Evolutionary conservation across 2,888 invertebrate species (phyloP), one percentile per base, ranked within the genome.

Genomic region (Listrodromus nycthemerus): DNA sequence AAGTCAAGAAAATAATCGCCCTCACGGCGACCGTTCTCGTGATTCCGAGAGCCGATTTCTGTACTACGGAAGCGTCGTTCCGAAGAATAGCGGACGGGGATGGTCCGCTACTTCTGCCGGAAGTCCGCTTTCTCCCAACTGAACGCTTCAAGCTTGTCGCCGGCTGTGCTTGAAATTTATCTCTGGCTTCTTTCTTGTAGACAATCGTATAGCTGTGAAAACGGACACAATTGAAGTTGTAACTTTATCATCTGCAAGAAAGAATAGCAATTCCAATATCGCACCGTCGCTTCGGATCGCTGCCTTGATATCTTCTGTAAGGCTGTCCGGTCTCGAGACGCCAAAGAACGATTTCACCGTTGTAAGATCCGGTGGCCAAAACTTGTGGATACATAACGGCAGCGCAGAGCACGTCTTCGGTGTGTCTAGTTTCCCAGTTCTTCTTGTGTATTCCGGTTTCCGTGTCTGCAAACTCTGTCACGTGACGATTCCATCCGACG

Each of bases 281-380:
- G 27, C 16, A 91, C 91, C 93, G 94, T 48, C 89, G 84, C 10
- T 83, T 90, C n/a, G 94, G 94, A 82, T 93, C 89, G 78, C 91
- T 89, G 0, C 94, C 94, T 83, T 89, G 88, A 69, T 90, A 91
- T 75, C 87, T 88, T 81, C 91, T 88, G 91, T 96, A 96, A 0
- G 97, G 96, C 91, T 97, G 96, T 0, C 97, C 97, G 0, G 97
- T 97, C 93, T 97, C 97, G 77, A 97, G 94, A 86, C 96, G 95
- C 97, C 98, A 98, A 86, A 98, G 94, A 30, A 97, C 94, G 67
- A 98, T 94, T 92, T 97, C 97, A 0, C 98, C 98, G 88, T 96
- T 96, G 92, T 97, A 97, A 13, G 96, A 96, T 85, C 95, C 95
- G 1, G 98, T 97, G 55, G 96, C 97, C 37, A 98, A 93, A 21